phyloP scores from a whole-genome alignment of 2,888 invertebrate species.

The Stramonita haemastoma region DNA sequence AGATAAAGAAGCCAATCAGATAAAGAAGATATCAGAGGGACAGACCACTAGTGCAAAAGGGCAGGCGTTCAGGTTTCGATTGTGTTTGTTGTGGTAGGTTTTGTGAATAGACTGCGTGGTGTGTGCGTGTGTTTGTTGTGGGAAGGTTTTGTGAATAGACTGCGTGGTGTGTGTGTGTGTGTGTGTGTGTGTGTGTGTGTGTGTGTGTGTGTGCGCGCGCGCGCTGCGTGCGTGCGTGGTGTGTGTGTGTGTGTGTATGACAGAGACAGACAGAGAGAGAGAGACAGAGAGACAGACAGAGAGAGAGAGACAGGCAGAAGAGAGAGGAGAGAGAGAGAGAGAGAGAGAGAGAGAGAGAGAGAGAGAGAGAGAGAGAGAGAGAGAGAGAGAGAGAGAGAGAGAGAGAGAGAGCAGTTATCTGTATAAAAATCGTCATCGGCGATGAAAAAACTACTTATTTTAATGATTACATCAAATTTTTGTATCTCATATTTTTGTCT shows the following conservation, averaged over 20 bases:
- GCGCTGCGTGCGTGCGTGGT: neutral
- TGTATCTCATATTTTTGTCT: too few species aligned
- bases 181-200: constrained; percentile 11
- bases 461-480: too few species aligned
- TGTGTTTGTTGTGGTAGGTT: too few species aligned
- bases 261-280: constrained; percentile 35
- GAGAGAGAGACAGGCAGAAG: neutral
- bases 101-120: too few species aligned
- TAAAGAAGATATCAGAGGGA: neutral
- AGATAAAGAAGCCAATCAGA: neutral
- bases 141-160: neutral
- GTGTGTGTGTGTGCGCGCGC: neutral
- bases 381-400: neutral
- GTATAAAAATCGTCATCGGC: too few species aligned
- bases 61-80: neutral
- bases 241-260: constrained; percentile 29
- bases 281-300: constrained; percentile 27
- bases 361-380: constrained; percentile 22
- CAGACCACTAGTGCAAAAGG: neutral
- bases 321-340: neutral
- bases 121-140: constrained; percentile 26
- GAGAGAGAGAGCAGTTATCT: too few species aligned
- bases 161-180: neutral
- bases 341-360: neutral
- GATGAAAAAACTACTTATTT: too few species aligned